Conservation (phyloP, 2,888 invertebrate species). For the Antitype chi region DNA sequence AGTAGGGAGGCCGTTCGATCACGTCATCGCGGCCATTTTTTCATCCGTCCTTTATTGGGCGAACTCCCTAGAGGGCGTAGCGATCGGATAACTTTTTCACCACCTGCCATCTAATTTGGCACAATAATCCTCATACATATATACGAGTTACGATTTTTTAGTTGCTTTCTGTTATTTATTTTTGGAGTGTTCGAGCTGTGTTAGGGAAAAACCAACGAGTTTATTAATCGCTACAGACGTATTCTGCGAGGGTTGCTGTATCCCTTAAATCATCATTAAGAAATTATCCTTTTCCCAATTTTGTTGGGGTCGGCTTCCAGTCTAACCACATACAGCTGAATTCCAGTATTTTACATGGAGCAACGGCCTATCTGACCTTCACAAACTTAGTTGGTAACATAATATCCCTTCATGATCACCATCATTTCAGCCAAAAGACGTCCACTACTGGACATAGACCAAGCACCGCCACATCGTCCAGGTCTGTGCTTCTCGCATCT, state of each 20-base stretch:
- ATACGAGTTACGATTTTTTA: slow-evolving; percentile 76
- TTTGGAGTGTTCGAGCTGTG: not conserved
- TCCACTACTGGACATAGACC: too few species aligned
- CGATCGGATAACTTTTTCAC: slow-evolving; percentile 68
- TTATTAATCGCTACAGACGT: not conserved
- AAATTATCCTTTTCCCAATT: not conserved
- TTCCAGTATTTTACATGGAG: not conserved
- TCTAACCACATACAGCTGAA: not conserved
- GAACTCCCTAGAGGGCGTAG: slow-evolving; percentile 63
- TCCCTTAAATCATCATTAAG: not conserved
- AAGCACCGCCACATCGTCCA: too few species aligned
- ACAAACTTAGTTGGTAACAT: not conserved
- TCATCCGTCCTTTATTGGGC: slow-evolving; percentile 61
- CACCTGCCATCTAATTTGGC: slow-evolving; percentile 83
- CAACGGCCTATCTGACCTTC: not conserved
- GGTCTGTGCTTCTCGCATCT: too few species aligned
- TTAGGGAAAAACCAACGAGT: not conserved
- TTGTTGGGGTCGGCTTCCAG: not conserved
- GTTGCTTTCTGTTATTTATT: slow-evolving; percentile 46
- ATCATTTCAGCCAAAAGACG: too few species aligned
- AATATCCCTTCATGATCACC: too few species aligned
- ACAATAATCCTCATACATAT: slow-evolving; percentile 82
- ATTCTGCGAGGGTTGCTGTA: not conserved
- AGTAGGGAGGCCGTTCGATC: slow-evolving; percentile 48
- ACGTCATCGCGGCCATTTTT: slow-evolving; percentile 61